Evolutionary conservation across 2,113 vertebrate genomes (phyloP).

Genomic region (Mirounga angustirostris): DNA sequence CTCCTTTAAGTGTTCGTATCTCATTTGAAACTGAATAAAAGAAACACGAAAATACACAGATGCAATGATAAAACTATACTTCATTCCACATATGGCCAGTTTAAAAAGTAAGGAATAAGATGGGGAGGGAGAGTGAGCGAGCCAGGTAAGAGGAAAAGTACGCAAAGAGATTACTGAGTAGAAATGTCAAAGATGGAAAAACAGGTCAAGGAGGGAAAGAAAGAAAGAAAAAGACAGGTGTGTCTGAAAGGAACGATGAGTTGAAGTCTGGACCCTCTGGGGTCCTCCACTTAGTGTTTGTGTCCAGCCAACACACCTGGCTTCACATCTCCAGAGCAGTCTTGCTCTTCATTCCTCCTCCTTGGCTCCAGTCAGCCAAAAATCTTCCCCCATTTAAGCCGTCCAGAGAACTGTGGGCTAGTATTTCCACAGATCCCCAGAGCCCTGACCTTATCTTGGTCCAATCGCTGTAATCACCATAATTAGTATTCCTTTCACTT

Average conservation of each 20-base stretch:
- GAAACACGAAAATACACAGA: conserved; percentile 8
- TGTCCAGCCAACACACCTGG: background rate
- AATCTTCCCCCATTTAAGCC: background rate
- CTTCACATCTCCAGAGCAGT: background rate
- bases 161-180: background rate
- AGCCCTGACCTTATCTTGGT: conserved; percentile 3
- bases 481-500: conserved; percentile 53
- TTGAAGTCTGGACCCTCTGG: background rate
- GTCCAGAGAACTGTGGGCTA: background rate
- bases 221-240: background rate
- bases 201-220: background rate
- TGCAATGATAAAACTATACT: background rate
- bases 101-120: background rate
- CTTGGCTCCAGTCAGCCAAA: background rate
- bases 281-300: background rate
- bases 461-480: background rate
- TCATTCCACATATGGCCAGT: background rate
- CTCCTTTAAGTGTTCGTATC: background rate
- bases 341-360: background rate
- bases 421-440: background rate
- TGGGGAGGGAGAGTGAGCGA: background rate
- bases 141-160: background rate
- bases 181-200: background rate
- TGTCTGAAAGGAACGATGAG: background rate
- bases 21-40: conserved; percentile 49